These are phyloP conservation scores for Eucidaris tribuloides DNA, from an alignment of 35 echinoderm and acorn worm genomes.

Conservation along the genomic window DNA sequence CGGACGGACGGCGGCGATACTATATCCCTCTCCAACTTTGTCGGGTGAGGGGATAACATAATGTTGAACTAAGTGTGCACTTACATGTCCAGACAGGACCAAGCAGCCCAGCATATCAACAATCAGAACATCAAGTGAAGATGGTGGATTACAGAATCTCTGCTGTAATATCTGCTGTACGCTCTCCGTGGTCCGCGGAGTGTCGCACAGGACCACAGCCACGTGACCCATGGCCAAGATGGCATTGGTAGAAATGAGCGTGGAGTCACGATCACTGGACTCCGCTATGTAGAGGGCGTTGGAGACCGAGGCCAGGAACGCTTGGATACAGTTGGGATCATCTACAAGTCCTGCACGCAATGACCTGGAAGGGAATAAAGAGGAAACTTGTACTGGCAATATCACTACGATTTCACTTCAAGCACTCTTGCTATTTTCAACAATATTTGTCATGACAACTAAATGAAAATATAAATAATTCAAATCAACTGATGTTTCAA, in stretches of 20 bases:
- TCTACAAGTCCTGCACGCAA: conserved; percentile 70
- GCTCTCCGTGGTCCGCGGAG: conserved; percentile 71
- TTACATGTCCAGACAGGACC: conserved; percentile 75
- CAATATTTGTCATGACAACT: neutral
- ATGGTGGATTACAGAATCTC: conserved; percentile 84
- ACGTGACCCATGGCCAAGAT: conserved; percentile 91
- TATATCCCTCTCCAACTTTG: too few relatives aligned
- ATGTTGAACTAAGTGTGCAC: too few relatives aligned
- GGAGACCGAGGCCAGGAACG: conserved; percentile 88
- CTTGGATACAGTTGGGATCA: conserved; percentile 91
- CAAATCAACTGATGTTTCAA: neutral
- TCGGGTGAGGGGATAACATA: too few relatives aligned
- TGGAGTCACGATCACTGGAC: conserved; percentile 52
- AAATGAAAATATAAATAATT: neutral
- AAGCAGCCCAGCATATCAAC: conserved; percentile 98
- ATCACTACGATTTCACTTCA: too few relatives aligned
- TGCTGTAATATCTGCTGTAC: conserved; percentile 89
- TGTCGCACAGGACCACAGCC: conserved; percentile 62
- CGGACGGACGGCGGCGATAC: too few relatives aligned
- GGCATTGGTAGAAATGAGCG: conserved; percentile 73
- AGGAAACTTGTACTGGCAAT: neutral
- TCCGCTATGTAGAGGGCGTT: conserved; percentile 91
- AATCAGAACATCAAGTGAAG: conserved; percentile 78
- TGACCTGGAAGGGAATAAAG: conserved; percentile 37
- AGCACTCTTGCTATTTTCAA: too few relatives aligned